A percentile compares a stretch with the other conserved stretches of the same genome.
phyloP scores from a whole-genome alignment of 2,113 vertebrate species.

The Beaufortia kweichowensis region DNA sequence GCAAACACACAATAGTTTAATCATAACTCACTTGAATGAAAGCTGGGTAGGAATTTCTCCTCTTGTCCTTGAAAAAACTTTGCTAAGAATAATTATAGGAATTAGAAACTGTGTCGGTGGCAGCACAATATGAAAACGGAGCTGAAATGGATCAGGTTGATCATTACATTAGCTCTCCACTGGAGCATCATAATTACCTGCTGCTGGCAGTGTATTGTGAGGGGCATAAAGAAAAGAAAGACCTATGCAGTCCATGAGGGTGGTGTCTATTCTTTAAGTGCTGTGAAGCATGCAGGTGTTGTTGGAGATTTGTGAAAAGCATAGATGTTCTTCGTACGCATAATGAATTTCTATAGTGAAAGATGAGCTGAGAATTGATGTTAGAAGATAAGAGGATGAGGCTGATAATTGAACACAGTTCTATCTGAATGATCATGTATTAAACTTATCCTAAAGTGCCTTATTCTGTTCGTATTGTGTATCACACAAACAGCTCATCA shows the following conservation, averaged over 20 bases:
- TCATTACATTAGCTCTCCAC: slow-evolving; percentile 35
- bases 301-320: slow-evolving; percentile 22
- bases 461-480: too few relatives aligned
- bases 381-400: slow-evolving; percentile 24
- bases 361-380: neutral
- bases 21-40: slow-evolving; percentile 35
- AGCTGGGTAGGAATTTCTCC: slow-evolving; percentile 32
- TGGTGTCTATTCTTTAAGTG: neutral
- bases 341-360: neutral
- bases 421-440: neutral
- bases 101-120: slow-evolving; percentile 9
- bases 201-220: slow-evolving; percentile 13
- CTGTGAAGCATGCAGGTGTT: slow-evolving; percentile 2
- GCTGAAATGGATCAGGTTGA: slow-evolving; percentile 17
- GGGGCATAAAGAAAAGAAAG: slow-evolving; percentile 17
- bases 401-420: slow-evolving; percentile 24
- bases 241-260: neutral
- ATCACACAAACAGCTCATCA: too few relatives aligned
- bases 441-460: too few relatives aligned
- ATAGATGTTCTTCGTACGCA: neutral
- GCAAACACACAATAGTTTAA: slow-evolving; percentile 42
- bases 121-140: neutral
- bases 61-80: slow-evolving; percentile 34
- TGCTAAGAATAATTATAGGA: slow-evolving; percentile 38
- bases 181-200: slow-evolving; percentile 31